Conservation (phyloP, 2,888 invertebrate genomes). For the Anoncus sp. region DNA sequence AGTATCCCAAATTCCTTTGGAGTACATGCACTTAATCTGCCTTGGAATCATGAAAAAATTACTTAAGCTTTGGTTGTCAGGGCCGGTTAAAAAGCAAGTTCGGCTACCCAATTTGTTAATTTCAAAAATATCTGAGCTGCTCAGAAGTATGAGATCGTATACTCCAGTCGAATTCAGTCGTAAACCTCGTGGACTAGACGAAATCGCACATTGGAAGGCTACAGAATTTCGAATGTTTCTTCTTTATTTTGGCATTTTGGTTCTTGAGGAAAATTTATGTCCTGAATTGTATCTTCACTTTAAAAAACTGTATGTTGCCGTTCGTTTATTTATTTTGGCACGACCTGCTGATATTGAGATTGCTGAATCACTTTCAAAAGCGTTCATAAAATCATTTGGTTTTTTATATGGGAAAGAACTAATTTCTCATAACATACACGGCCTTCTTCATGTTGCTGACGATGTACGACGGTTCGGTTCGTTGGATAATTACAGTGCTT, state of each 20-base stretch:
- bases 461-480: slow-evolving; percentile 70
- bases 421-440: slow-evolving; percentile 74
- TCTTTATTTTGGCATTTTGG: background rate
- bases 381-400: slow-evolving; percentile 69
- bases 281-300: background rate
- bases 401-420: slow-evolving; percentile 50
- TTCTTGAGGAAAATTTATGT: background rate
- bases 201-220: slow-evolving; percentile 13
- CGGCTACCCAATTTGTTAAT: background rate
- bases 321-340: background rate
- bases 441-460: slow-evolving; percentile 71
- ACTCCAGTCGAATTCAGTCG: slow-evolving; percentile 6
- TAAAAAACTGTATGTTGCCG: slow-evolving; percentile 35
- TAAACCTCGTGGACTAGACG: slow-evolving; percentile 3
- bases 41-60: slow-evolving; percentile 11
- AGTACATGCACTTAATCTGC: slow-evolving; percentile 30
- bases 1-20: slow-evolving; percentile 17
- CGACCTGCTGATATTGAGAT: slow-evolving; percentile 16
- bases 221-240: slow-evolving; percentile 22
- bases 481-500: slow-evolving; percentile 73
- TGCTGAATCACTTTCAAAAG: slow-evolving; percentile 29
- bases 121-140: slow-evolving; percentile 1
- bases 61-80: background rate
- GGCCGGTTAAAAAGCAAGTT: slow-evolving; percentile 3
- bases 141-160: background rate